phyloP scores from a whole-genome alignment of 2,888 invertebrate species.

The Thereva unica region DNA sequence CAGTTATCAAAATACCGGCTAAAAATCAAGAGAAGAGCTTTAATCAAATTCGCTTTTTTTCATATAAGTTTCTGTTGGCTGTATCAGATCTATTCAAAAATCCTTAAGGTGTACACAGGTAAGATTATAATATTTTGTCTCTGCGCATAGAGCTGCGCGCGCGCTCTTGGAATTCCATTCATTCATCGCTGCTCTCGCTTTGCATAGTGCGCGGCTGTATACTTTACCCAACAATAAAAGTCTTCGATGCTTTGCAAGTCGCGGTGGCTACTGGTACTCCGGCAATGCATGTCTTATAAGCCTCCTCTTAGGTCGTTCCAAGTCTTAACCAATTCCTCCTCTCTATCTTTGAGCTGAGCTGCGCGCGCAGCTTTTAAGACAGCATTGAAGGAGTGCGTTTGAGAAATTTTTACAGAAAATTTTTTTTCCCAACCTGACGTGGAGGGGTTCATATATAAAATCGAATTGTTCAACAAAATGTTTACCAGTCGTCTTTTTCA shows the following conservation, averaged over 20 bases:
- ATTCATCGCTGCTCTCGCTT: too few species aligned
- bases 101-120: too few species aligned
- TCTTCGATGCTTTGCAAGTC: neutral
- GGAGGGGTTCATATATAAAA: slow-evolving; percentile 46
- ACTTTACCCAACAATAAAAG: too few species aligned
- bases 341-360: slow-evolving; percentile 4
- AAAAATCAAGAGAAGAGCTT: too few species aligned
- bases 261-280: neutral
- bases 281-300: slow-evolving; percentile 8
- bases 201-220: too few species aligned
- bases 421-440: slow-evolving; percentile 28
- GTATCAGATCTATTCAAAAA: too few species aligned
- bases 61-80: too few species aligned
- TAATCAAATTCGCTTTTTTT: too few species aligned
- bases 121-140: too few species aligned
- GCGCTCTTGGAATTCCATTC: too few species aligned
- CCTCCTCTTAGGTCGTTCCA: neutral
- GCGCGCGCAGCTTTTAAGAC: slow-evolving; percentile 17
- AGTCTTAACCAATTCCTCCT: slow-evolving; percentile 21
- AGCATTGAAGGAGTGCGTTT: slow-evolving; percentile 24
- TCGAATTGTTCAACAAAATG: slow-evolving; percentile 43
- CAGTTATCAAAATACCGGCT: too few species aligned
- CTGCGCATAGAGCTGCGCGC: too few species aligned
- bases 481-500: slow-evolving; percentile 45
- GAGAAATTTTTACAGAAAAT: slow-evolving; percentile 5